Percentiles rank a stretch among this genome's conserved stretches.
Conservation (phyloP, 2,888 invertebrate species). For the Clunio marinus region DNA sequence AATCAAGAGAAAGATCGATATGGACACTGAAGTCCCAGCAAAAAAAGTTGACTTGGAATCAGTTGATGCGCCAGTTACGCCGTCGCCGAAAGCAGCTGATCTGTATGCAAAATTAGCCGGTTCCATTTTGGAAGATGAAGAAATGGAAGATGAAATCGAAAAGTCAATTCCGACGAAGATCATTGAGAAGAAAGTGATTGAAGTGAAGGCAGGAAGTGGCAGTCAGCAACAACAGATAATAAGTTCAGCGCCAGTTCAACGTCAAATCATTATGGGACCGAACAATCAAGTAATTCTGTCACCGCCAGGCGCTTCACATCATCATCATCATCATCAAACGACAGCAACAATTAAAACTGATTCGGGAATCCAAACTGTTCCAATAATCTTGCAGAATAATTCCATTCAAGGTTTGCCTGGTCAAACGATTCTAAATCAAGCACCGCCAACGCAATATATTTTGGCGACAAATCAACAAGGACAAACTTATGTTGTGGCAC, state of each 20-base stretch:
- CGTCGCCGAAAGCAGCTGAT: slow-evolving; percentile 78
- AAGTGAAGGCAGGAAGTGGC: slow-evolving; percentile 40
- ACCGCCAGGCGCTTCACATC: slow-evolving; percentile 17
- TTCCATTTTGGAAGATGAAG: slow-evolving; percentile 78
- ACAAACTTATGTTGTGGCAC: slow-evolving; percentile 63
- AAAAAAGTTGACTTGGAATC: slow-evolving; percentile 15
- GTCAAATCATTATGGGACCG: slow-evolving; percentile 48
- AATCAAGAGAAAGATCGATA: slow-evolving; percentile 43
- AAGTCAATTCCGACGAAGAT: slow-evolving; percentile 41
- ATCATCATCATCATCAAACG: slow-evolving; percentile 43
- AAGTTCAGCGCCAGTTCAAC: slow-evolving; percentile 45
- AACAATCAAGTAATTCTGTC: slow-evolving; percentile 45
- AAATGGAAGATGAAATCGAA: slow-evolving; percentile 50
- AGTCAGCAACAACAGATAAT: neutral
- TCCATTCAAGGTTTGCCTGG: slow-evolving; percentile 6
- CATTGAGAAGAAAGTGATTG: slow-evolving; percentile 40
- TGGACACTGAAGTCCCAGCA: slow-evolving; percentile 44
- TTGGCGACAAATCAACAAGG: slow-evolving; percentile 54
- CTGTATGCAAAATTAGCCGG: slow-evolving; percentile 80
- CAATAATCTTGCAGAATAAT: slow-evolving; percentile 44
- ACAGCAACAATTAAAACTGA: slow-evolving; percentile 51
- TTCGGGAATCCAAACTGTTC: slow-evolving; percentile 50
- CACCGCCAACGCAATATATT: slow-evolving; percentile 49
- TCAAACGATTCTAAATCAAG: slow-evolving; percentile 48
- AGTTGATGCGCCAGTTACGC: slow-evolving; percentile 44